These are phyloP conservation scores for Folsomia manolachei DNA, from an alignment of 2,888 invertebrate genomes.

Conservation along the genomic window DNA sequence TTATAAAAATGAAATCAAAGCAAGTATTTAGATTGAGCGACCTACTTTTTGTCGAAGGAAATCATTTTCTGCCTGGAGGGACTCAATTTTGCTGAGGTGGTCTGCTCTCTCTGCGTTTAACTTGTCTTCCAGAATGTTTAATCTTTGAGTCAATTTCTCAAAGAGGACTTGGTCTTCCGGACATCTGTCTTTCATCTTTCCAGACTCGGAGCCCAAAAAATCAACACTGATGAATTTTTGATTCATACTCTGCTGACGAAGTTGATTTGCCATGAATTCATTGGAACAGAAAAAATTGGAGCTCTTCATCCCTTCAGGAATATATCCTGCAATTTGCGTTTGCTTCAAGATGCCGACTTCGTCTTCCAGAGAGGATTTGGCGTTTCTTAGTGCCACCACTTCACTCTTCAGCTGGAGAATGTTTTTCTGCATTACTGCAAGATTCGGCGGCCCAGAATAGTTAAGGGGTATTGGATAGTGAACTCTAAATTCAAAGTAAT, in stretches of 20 bases:
- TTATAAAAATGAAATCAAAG: not conserved
- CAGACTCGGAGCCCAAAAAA: not conserved
- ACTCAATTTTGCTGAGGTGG: conserved; percentile 29
- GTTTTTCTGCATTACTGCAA: conserved; percentile 57
- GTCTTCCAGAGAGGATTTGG: conserved; percentile 37
- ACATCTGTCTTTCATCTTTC: not conserved
- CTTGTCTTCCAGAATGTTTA: conserved; percentile 32
- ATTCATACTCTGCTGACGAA: not conserved
- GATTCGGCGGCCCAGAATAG: conserved; percentile 60
- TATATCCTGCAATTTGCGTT: not conserved
- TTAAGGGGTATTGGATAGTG: conserved; percentile 60
- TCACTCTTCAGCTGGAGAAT: conserved; percentile 58
- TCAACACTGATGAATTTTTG: not conserved
- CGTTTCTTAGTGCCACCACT: conserved; percentile 50
- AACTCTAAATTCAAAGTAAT: conserved; percentile 57
- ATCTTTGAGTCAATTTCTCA: not conserved
- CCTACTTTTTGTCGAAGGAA: conserved; percentile 45
- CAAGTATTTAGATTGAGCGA: not conserved
- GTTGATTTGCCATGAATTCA: no score
- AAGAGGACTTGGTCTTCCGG: not conserved
- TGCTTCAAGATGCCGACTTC: conserved; percentile 8
- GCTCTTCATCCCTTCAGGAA: not conserved
- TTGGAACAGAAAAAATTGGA: no score
- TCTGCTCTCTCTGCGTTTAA: conserved; percentile 28
- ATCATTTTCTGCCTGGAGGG: conserved; percentile 42